phyloP scores from a whole-genome alignment of 2,113 vertebrate genomes.

The Columba livia region DNA sequence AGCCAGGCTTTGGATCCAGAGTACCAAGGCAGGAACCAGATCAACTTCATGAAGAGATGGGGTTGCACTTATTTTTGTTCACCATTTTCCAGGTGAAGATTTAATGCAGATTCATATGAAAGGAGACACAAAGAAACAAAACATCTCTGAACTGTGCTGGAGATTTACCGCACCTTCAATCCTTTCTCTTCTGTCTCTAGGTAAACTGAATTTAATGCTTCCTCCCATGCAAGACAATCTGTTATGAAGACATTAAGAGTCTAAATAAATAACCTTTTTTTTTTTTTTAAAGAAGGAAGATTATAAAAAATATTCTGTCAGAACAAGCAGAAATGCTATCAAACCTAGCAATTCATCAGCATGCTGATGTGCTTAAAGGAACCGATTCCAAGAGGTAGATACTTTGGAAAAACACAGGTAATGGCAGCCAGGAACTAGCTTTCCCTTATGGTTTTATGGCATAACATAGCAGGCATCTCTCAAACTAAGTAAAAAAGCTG shows the following conservation, averaged over 20 bases:
- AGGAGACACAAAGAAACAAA: not conserved
- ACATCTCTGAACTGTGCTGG: not conserved
- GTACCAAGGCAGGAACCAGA: not conserved
- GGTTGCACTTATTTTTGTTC: not conserved
- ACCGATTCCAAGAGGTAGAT: not conserved
- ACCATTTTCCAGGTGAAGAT: not conserved
- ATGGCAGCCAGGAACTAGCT: not conserved
- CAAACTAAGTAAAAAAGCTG: not conserved
- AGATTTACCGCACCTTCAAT: not conserved
- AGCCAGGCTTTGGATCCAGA: not conserved
- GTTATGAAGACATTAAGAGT: not conserved
- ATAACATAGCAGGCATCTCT: not conserved
- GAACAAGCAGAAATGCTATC: not conserved
- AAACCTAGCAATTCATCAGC: not conserved
- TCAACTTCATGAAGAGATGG: rapidly evolving
- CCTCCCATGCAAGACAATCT: not conserved
- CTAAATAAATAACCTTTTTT: not conserved
- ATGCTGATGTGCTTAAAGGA: not conserved
- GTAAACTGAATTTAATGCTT: not conserved
- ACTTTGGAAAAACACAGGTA: not conserved
- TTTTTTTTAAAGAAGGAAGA: not conserved
- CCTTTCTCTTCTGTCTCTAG: not conserved
- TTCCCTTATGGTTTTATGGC: not conserved
- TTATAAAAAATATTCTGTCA: not conserved
- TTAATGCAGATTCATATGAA: not conserved